Base-by-base conservation (phyloP, 1,140 invertebrate species). In the Parasteatoda tepidariorum region DNA sequence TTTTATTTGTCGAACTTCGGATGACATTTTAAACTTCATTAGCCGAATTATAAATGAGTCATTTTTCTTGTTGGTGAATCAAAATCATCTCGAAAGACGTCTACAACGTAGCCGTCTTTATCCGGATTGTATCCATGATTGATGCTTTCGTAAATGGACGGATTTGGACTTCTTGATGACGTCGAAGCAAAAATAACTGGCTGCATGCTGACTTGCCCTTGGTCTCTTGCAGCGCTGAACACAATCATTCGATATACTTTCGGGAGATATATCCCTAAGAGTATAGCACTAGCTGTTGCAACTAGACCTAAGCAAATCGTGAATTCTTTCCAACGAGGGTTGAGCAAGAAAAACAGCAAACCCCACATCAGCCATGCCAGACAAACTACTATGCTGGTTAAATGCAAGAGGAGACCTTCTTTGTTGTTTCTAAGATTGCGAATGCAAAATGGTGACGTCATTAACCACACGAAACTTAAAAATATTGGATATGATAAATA, bases 341-440 rank as follows among this genome's bases (percentile, higher is more conserved):
- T 88, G 18, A 91, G 86, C 2, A 91, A 66, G 31, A 91, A 85
- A 79, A 91, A 91, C n/a, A 88, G 90, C 3, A 89, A 89, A 1
- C 91, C 71, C 91, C 92, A 92, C 11, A 89, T 86, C 3, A 90
- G 85, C 91, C 92, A 92, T 2, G 90, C 87, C 18, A 89, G 62
- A 2, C 90, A 68, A 15, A 90, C 86, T 1, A 90, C 87, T 59
- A 91, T 88, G 3, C 89, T 89, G 0, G 90, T 90, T 0, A 90
- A 87, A 33, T 91, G 90, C 84, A 92, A 91, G n/a, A 91, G 91
- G 30, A 90, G 89, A 4, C 92, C 92, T 84, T 93, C 92, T 5
- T 89, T 89, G 86, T 92, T 92, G 87, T 93, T 92, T 33, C 92
- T 89, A 41, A 89, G 90, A 22, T 91, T 90, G 48, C 89, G 89